Conservation (phyloP, 1,140 invertebrate species). For the Drosophila littoralis region DNA sequence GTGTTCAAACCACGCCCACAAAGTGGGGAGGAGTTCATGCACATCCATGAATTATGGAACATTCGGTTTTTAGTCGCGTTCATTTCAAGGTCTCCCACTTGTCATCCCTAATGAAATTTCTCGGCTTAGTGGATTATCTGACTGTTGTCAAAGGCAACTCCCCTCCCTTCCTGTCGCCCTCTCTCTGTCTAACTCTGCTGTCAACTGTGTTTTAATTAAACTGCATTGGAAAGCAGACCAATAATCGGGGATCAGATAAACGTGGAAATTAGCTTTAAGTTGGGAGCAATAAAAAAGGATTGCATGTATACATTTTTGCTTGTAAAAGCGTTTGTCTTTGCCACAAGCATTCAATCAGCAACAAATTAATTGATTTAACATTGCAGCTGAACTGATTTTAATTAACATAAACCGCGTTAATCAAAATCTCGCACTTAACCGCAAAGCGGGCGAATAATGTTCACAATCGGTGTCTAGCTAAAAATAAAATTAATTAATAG, state of each 20-base stretch:
- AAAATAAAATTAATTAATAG: constrained; percentile 41
- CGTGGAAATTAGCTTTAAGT: background rate
- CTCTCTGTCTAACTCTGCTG: constrained; percentile 1
- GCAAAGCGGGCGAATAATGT: constrained; percentile 12
- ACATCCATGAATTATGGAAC: constrained; percentile 50
- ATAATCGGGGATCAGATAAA: background rate
- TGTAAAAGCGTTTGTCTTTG: background rate
- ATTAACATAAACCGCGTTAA: constrained; percentile 55
- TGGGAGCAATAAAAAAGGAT: no score
- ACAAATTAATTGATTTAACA: constrained; percentile 2
- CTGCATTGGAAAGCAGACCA: constrained; percentile 6
- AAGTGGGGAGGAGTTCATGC: background rate
- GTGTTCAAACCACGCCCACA: constrained; percentile 48
- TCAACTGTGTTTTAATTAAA: constrained; percentile 56
- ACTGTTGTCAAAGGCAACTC: constrained; percentile 61
- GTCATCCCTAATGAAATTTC: constrained; percentile 59
- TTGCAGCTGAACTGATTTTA: constrained; percentile 35
- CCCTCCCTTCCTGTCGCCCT: no score
- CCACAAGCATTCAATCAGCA: constrained; percentile 4
- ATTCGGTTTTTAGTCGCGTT: constrained; percentile 27
- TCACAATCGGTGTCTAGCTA: constrained; percentile 15
- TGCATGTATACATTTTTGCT: background rate
- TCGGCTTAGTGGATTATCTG: constrained; percentile 47
- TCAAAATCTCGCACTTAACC: constrained; percentile 50
- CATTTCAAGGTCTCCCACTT: constrained; percentile 58